Conservation (phyloP, 2,113 vertebrate species). For the Fulica atra region DNA sequence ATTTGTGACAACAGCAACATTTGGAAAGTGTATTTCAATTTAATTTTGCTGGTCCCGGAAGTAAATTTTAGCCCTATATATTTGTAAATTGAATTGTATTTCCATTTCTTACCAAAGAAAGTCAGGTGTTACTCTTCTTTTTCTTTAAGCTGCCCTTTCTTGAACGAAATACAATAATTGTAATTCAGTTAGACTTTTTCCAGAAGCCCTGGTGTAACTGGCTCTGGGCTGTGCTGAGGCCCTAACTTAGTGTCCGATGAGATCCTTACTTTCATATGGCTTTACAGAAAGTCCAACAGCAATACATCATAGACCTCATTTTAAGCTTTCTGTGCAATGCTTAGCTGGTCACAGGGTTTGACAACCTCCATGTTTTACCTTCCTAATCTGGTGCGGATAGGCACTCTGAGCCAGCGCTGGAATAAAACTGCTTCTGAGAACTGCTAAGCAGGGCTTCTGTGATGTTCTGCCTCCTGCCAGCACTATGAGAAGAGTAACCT, state of each 20-base stretch:
- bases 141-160: neutral
- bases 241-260: neutral
- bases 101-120: neutral
- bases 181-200: neutral
- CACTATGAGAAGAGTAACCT: neutral
- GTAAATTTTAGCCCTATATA: conserved; percentile 28
- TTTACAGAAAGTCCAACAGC: neutral
- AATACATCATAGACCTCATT: neutral
- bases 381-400: neutral
- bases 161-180: neutral
- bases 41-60: conserved; percentile 14
- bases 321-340: neutral
- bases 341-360: neutral
- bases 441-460: neutral
- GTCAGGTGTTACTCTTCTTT: neutral
- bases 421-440: neutral
- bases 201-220: neutral
- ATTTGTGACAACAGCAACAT: neutral
- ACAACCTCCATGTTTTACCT: neutral
- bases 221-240: neutral
- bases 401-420: neutral
- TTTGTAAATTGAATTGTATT: neutral
- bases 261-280: neutral
- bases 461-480: neutral
- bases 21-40: conserved; percentile 46